Conservation (phyloP, 2,888 invertebrate genomes). For the Saturnia pavonia region DNA sequence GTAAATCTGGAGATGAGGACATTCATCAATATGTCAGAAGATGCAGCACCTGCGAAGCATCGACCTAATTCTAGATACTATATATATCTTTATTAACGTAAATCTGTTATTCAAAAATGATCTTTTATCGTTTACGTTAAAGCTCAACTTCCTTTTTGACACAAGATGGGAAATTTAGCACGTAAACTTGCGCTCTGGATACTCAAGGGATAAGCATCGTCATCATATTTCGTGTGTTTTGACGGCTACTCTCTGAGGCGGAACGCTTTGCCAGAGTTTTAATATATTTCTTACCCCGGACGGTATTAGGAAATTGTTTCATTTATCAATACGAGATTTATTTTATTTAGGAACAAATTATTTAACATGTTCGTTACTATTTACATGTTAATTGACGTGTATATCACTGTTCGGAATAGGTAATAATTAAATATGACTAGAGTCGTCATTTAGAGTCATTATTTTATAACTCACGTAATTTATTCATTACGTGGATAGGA, state of each 20-base stretch:
- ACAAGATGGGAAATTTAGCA: conserved; percentile 32
- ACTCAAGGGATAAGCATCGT: conserved; percentile 50
- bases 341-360: background rate
- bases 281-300: conserved; percentile 29
- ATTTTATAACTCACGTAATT: no score
- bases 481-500: no score
- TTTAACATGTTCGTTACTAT: background rate
- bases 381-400: background rate
- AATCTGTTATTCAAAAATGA: conserved; percentile 26
- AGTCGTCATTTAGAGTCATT: no score
- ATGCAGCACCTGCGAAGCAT: conserved; percentile 51
- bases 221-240: conserved; percentile 58
- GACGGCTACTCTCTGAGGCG: conserved; percentile 39
- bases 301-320: conserved; percentile 40
- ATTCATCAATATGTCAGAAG: conserved; percentile 60
- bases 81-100: conserved; percentile 10
- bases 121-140: conserved; percentile 24
- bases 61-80: conserved; percentile 49
- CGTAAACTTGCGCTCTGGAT: conserved; percentile 24
- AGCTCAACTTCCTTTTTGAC: conserved; percentile 30
- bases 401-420: background rate
- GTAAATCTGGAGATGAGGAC: conserved; percentile 44
- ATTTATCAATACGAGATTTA: background rate
- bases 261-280: conserved; percentile 28
- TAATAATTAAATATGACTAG: background rate